Conservation (phyloP, 2,113 vertebrate species). For the Seriola dumerili region DNA sequence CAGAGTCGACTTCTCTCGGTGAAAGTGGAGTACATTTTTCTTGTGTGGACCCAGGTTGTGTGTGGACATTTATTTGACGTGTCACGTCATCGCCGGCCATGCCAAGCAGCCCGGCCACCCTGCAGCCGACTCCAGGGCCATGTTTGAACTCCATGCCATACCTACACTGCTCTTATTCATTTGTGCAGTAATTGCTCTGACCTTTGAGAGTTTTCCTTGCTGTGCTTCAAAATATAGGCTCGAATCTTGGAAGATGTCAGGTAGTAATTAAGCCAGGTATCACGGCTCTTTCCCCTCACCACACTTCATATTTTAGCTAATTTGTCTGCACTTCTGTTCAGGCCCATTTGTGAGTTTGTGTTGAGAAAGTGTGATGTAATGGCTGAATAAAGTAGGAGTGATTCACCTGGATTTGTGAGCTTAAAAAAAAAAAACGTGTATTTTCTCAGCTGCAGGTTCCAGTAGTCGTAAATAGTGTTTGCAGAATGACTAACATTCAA, state of each 20-base stretch:
- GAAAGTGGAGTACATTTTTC: slow-evolving; percentile 60
- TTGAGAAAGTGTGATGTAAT: slow-evolving; percentile 62
- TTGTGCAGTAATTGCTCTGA: slow-evolving; percentile 76
- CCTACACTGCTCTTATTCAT: slow-evolving; percentile 78
- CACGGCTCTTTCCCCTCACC: slow-evolving; percentile 35
- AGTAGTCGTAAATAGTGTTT: slow-evolving; percentile 50
- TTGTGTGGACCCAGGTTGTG: slow-evolving; percentile 57
- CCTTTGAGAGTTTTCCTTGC: slow-evolving; percentile 72
- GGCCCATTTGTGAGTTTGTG: slow-evolving; percentile 56
- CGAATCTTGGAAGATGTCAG: slow-evolving; percentile 18
- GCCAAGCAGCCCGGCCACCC: slow-evolving; percentile 70
- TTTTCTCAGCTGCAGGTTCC: slow-evolving; percentile 64
- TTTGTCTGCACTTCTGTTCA: slow-evolving; percentile 66
- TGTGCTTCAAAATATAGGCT: slow-evolving; percentile 40
- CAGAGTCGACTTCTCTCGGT: slow-evolving; percentile 47
- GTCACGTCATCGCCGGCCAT: slow-evolving; percentile 70
- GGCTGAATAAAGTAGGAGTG: slow-evolving; percentile 54
- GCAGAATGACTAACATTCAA: slow-evolving; percentile 48
- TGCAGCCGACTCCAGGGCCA: slow-evolving; percentile 55
- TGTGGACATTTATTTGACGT: slow-evolving; percentile 80
- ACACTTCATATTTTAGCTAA: slow-evolving; percentile 56
- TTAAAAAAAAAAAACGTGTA: slow-evolving; percentile 26
- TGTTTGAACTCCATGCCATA: slow-evolving; percentile 72
- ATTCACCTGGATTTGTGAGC: slow-evolving; percentile 57
- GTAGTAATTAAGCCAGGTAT: slow-evolving; percentile 63